A percentile compares a stretch with the other conserved stretches of the same genome.
Conservation (phyloP, 2,113 vertebrate genomes). For the Acanthochromis polyacanthus region DNA sequence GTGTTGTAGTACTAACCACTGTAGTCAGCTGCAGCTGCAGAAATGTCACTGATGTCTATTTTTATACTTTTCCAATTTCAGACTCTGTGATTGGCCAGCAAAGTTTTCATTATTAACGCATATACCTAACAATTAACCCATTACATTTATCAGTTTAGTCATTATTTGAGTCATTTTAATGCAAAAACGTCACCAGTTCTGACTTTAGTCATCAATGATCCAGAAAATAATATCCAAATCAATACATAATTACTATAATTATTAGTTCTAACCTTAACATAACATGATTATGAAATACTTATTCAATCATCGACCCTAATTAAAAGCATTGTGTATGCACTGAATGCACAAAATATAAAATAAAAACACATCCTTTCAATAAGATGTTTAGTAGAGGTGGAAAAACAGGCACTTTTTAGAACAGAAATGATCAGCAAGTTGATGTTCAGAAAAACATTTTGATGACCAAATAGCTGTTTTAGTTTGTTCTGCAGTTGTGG, state of each 20-base stretch:
- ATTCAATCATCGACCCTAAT: neutral
- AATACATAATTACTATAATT: neutral
- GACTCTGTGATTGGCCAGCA: constrained; percentile 24
- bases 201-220: neutral
- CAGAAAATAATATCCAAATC: neutral
- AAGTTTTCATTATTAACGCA: constrained; percentile 25
- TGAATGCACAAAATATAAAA: neutral
- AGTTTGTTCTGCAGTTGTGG: neutral
- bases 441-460: constrained; percentile 1
- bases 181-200: neutral
- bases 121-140: constrained; percentile 3
- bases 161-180: neutral
- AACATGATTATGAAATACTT: neutral
- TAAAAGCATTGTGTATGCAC: neutral
- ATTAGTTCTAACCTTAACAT: neutral
- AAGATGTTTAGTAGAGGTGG: no score
- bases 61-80: constrained; percentile 46
- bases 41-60: constrained; percentile 63
- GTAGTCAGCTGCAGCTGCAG: constrained; percentile 46
- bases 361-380: neutral
- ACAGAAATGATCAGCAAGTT: neutral
- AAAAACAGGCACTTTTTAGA: neutral
- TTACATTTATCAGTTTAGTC: neutral
- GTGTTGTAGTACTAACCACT: neutral
- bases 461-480: neutral